Percentiles rank a stretch among this genome's conserved stretches.
phyloP scores from a whole-genome alignment of 1,140 invertebrate species.

The Schlechtendalia chinensis region DNA sequence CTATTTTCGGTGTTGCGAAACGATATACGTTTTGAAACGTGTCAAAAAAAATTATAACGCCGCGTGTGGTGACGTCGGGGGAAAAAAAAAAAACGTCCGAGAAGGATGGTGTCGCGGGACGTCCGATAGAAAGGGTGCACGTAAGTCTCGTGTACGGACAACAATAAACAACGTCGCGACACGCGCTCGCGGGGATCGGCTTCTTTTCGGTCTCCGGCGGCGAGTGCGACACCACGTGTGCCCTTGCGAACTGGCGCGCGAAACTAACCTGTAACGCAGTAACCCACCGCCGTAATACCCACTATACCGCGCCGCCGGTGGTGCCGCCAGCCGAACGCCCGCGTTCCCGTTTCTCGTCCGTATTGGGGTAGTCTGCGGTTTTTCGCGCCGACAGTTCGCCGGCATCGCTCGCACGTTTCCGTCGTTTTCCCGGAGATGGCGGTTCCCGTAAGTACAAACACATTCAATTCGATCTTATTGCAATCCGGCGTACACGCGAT shows the following conservation, averaged over 20 bases:
- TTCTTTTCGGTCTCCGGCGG: not conserved
- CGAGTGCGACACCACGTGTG: not conserved
- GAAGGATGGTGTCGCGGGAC: too few species aligned
- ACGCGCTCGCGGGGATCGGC: not conserved
- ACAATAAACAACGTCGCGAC: too few species aligned
- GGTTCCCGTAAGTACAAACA: not conserved
- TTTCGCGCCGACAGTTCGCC: slow-evolving; percentile 29
- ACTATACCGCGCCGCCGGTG: slow-evolving; percentile 15
- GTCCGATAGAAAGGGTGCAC: too few species aligned
- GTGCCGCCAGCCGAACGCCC: not conserved
- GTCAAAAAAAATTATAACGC: too few species aligned
- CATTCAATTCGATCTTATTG: too few species aligned
- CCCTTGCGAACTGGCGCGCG: not conserved
- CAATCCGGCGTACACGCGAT: too few species aligned
- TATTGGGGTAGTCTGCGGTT: slow-evolving; percentile 15
- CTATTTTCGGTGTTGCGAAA: too few species aligned
- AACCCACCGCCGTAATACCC: too few species aligned
- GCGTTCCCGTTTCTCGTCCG: not conserved
- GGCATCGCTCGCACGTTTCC: slow-evolving; percentile 31
- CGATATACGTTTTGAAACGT: too few species aligned
- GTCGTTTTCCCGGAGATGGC: not conserved
- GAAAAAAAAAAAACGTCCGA: too few species aligned
- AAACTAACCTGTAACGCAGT: slow-evolving; percentile 29
- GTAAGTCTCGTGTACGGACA: too few species aligned
- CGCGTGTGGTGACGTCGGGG: too few species aligned